Base-by-base conservation (phyloP, 2,888 invertebrate genomes). In the Tortricodes alternella region DNA sequence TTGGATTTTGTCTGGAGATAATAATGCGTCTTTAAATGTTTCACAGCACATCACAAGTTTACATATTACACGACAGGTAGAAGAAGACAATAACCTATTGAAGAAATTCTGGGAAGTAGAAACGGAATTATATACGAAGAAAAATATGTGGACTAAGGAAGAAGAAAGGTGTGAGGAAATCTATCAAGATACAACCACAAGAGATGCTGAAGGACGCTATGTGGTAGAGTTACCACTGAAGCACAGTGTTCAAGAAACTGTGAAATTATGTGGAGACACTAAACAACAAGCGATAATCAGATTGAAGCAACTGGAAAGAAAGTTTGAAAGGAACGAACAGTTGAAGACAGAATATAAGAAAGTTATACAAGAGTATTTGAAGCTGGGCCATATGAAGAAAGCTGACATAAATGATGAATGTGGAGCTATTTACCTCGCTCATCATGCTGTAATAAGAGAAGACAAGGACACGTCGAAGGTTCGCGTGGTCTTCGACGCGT, bases 381-480 rank as follows among this genome's bases (percentile, higher is more conserved):
- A 34, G 11, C 4, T 46, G 11, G 32, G 21, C 1, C 19, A 46
- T 18, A 46, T 46, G 46, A 46, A 34, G n/a, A 34, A 11, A 11
- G 34, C 11, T 32, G 38, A 48, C 34, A 19, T 13, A 15, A 18
- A 16, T 21, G 43, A 51, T 8, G 29, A 53, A 9, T 23, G 49
- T n/a, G 24, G 23, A 7, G 27, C 48, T 5, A 34, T 55, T 2
- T 58, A 55, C 38, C 39, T 62, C 27, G 56, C 64, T 6, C 65
- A 63, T 52, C 65, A 64, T 29, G 58, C 65, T 0, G 65, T 70
- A 0, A 35, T 67, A 0, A 61, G 62, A 13, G 60, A 61, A 9
- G 63, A 64, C 35, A 62, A 57, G 19, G 51, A 53, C 3, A 58
- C 64, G 3, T 62, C 62, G 0, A 63, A 65, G 35, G 43, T 63